Evolutionary conservation across 2,888 invertebrate species (phyloP).

Genomic region (Drosophila limbata): DNA sequence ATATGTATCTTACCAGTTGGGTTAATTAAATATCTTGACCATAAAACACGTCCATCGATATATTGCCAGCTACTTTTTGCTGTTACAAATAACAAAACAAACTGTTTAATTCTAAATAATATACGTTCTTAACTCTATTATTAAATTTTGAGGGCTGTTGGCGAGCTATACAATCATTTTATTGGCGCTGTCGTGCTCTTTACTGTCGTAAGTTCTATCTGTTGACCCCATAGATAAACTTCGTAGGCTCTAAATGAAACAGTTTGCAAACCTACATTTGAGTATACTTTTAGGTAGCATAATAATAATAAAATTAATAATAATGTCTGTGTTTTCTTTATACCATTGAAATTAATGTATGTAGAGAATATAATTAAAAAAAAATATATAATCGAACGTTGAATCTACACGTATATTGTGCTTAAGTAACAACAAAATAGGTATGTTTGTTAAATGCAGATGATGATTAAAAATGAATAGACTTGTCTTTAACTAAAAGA

Average conservation of each 20-base stretch:
- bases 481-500: conserved; percentile 8
- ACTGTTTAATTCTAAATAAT: conserved; percentile 38
- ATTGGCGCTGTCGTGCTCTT: conserved; percentile 85
- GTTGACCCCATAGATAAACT: conserved; percentile 57
- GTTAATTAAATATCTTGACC: conserved; percentile 5
- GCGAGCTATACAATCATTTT: conserved; percentile 85
- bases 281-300: conserved; percentile 55
- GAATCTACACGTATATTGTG: conserved; percentile 40
- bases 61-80: not conserved
- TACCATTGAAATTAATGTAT: conserved; percentile 43
- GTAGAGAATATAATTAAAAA: conserved; percentile 36
- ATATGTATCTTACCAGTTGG: conserved; percentile 3
- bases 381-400: conserved; percentile 20
- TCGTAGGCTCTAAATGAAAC: conserved; percentile 52
- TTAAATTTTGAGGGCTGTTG: conserved; percentile 84
- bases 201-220: conserved; percentile 85
- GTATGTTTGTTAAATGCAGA: conserved; percentile 43
- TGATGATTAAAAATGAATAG: conserved; percentile 30
- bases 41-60: conserved; percentile 17
- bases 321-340: conserved; percentile 31
- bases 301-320: conserved; percentile 7
- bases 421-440: conserved; percentile 33
- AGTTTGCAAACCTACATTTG: conserved; percentile 37
- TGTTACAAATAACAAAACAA: conserved; percentile 16
- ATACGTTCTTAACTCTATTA: conserved; percentile 63